A percentile compares a stretch with the other conserved stretches of the same genome.
phyloP scores from a whole-genome alignment of 2,113 vertebrate genomes.

The Candoia aspera region DNA sequence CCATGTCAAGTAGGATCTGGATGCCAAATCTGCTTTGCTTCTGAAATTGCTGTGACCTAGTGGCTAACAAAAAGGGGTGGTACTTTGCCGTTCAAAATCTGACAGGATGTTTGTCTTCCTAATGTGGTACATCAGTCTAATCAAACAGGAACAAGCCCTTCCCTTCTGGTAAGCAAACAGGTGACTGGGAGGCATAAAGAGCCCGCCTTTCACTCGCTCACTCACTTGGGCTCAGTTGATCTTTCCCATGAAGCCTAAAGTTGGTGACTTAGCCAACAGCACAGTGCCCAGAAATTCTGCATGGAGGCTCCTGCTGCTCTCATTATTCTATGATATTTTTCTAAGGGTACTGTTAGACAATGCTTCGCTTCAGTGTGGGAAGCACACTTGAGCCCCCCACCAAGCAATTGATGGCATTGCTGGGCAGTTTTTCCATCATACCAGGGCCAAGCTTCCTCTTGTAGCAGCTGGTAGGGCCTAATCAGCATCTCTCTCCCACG shows the following conservation, averaged over 20 bases:
- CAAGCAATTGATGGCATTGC: background rate
- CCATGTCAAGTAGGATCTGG: background rate
- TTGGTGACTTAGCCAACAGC: background rate
- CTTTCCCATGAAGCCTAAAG: background rate
- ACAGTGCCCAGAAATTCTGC: background rate
- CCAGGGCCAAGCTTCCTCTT: background rate
- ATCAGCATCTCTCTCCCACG: background rate
- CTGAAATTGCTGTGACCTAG: rapidly evolving
- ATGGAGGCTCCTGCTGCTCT: background rate
- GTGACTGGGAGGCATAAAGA: background rate
- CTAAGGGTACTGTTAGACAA: background rate
- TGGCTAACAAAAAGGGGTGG: constrained; percentile 9
- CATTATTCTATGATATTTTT: background rate
- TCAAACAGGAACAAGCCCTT: constrained; percentile 1
- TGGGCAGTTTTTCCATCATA: background rate
- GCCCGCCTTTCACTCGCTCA: background rate
- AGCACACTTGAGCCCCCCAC: background rate
- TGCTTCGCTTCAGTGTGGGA: background rate
- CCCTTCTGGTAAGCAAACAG: background rate
- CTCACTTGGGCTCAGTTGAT: background rate
- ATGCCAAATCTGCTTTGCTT: constrained; percentile 11
- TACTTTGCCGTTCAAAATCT: background rate
- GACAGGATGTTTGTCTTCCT: background rate
- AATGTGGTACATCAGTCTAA: background rate
- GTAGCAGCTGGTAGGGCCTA: background rate